Base-by-base conservation (phyloP, 2,888 invertebrate species). In the Buathra laborator region DNA sequence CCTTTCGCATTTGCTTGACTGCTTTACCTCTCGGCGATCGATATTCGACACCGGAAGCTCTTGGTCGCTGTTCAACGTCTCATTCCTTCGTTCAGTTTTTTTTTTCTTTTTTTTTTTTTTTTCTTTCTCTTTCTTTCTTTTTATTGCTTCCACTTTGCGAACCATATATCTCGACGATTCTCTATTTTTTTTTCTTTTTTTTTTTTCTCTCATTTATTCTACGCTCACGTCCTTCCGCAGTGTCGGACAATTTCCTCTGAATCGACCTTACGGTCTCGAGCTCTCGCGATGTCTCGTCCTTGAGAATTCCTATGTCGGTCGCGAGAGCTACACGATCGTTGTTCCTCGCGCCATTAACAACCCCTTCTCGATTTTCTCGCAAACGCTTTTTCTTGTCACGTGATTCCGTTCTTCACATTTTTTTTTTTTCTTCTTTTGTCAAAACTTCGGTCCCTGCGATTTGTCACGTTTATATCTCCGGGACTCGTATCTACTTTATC, bases 211-310 rank as follows among this genome's bases (percentile, higher is more conserved):
- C 46, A 10, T 37, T 14, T 66, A 44, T 68, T 74, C 79, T n/a
- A 16, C 74, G 24, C 76, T 77, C 70, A 66, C 59, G 53, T 76
- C 81, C 76, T 81, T 81, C 75, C 79, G 72, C 77, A 76, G 51
- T 76, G 67, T 81, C 81, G 72, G 68, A 43, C 81, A 72, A 84
- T 81, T 84, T 72, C 48, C 84, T 76, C 72, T 44, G 76, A 67
- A 67, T 81, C 53, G 72, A 66, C 43, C 66, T 70, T 56, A 24
- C 59, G 3, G 51, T 43, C 16, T 48, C 51, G 53, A 59, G 32
- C 48, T 75, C 14, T 56, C 19, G 24, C 29, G 14, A 59, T 56
- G 56, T 66, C 14, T 16, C 70, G 64, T 70, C 53, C 78, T 79
- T 75, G 62, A 64, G 19, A 3, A 51, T 62, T 68, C 72, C 53